Evolutionary conservation across 2,888 invertebrate species (phyloP).

Genomic region (Sycophila texana): DNA sequence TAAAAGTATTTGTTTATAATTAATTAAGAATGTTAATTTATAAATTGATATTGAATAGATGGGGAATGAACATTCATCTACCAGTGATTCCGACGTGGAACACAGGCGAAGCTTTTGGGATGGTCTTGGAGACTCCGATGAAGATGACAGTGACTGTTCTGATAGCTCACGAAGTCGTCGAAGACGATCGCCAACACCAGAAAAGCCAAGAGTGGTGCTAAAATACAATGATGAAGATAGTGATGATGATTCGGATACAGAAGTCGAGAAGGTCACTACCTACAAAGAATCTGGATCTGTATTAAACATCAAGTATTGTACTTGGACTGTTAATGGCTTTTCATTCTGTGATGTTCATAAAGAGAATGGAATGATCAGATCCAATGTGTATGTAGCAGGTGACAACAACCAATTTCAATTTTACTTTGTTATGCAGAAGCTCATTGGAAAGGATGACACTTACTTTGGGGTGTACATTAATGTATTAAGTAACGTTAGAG

Average conservation of each 20-base stretch:
- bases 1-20: too few species aligned
- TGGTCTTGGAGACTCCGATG: background rate
- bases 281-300: background rate
- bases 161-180: background rate
- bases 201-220: background rate
- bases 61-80: too few species aligned
- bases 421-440: conserved; percentile 7
- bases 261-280: background rate
- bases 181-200: background rate
- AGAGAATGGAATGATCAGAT: background rate
- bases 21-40: too few species aligned
- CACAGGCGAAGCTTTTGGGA: background rate
- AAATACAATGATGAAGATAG: background rate
- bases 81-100: too few species aligned
- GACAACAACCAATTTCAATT: conserved; percentile 12
- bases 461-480: background rate
- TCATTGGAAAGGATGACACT: background rate
- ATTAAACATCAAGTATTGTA: background rate
- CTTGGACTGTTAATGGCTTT: background rate
- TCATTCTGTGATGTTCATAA: background rate
- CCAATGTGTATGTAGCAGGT: background rate
- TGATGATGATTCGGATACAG: background rate
- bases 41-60: too few species aligned
- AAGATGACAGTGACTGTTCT: conserved; percentile 1
- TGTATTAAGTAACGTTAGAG: background rate